Base-by-base conservation (phyloP, 2,888 invertebrate genomes). In the Himalopsyche anomala region DNA sequence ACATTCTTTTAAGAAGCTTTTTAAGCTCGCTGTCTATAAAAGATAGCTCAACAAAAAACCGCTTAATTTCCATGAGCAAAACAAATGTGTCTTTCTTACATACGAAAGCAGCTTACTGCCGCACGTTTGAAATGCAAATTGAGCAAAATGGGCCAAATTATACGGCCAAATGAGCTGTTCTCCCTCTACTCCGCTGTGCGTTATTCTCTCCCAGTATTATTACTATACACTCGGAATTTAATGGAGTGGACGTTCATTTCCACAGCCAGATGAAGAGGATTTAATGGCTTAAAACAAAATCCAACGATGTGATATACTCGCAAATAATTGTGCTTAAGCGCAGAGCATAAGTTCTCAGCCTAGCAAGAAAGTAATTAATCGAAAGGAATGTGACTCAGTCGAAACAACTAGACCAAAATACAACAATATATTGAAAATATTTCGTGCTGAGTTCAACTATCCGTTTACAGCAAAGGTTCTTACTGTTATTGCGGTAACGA, bases 81-180 rank as follows among this genome's bases (percentile, higher is more conserved):
- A 74, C 74, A 74, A 74, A 74, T 74, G 36, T 74, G 74, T 74
- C 74, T 74, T 74, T 74, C 74, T 74, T 74, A 74, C 74, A 62
- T 36, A 84, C 84, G 51, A 51, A 81, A 80, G 40, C 38, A 55
- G 69, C 85, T 80, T 55, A 19, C 19, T 69, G 81, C 69, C 55
- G 54, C 83, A 83, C 88, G 88, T 88, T 87, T 88, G 88, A 87
- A 88, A 87, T 88, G 87, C 87, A 88, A 88, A 88, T 88, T 88
- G 88, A 87, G 87, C 87, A 84, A 86, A 88, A 88, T 88, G 88
- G 87, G 87, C 86, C 87, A 84, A 88, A 88, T 88, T 88, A 88
- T 88, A 85, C 86, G 87, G 81, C 85, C 88, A 88, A 88, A 88
- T 88, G 88, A 88, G 87, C 86, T 87, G 84, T 84, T 83, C 84